These are phyloP conservation scores for Cheilosia soror DNA, from an alignment of 2,888 invertebrate genomes.

Conservation along the genomic window DNA sequence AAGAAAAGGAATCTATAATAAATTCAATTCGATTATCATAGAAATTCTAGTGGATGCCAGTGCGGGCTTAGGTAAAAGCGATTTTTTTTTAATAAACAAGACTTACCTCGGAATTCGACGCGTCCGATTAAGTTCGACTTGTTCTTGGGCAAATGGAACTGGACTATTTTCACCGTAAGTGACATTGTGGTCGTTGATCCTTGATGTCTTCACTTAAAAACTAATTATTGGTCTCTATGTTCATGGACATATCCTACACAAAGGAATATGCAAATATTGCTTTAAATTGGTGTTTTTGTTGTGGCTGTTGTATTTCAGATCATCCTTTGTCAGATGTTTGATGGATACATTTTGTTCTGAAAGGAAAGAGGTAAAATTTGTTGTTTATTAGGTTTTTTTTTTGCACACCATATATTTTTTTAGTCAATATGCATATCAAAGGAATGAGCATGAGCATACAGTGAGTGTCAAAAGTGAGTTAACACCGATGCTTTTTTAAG, in stretches of 20 bases:
- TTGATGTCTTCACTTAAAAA: slow-evolving; percentile 31
- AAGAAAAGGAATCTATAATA: too few species aligned
- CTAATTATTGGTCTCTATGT: slow-evolving; percentile 31
- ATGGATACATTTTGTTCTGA: slow-evolving; percentile 14
- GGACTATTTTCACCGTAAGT: slow-evolving; percentile 87
- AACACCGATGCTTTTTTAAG: too few species aligned
- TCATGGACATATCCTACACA: slow-evolving; percentile 13
- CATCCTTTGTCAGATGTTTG: not conserved
- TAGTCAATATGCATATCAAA: too few species aligned
- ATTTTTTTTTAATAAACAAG: not conserved
- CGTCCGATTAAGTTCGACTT: slow-evolving; percentile 88
- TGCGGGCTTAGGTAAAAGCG: too few species aligned
- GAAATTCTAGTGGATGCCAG: too few species aligned
- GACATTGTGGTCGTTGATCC: slow-evolving; percentile 85
- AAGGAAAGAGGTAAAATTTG: not conserved
- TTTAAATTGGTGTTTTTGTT: slow-evolving; percentile 10
- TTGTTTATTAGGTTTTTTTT: not conserved
- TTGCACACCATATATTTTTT: not conserved
- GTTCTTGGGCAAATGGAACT: slow-evolving; percentile 88
- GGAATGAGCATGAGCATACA: too few species aligned
- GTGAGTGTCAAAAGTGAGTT: too few species aligned
- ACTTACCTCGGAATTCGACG: slow-evolving; percentile 91
- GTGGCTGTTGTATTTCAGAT: slow-evolving; percentile 7
- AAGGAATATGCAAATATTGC: slow-evolving; percentile 43
- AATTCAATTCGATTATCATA: too few species aligned